Base-by-base conservation (phyloP, 53 echinoderm and acorn worm species). In the Glandiceps talaboti region DNA sequence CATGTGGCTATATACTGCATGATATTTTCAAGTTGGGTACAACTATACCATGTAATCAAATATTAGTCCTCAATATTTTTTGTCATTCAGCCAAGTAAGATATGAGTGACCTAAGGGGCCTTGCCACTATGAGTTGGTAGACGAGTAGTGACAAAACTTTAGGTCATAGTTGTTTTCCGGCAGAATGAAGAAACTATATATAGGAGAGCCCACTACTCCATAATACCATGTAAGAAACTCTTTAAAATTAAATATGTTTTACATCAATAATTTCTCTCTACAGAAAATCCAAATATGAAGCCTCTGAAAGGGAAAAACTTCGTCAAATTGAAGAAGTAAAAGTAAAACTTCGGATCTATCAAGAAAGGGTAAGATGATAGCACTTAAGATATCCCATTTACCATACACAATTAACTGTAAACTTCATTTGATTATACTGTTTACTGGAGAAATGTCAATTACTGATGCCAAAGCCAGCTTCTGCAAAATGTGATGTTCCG, bases 251-350 rank as follows among this genome's bases (percentile, higher is more conserved):
- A n/a, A n/a, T n/a, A 29, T 14, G 28, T 64, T 26, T 30, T 30
- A 30, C 28, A 29, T 27, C 45, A 76, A 78, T 72, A 25, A 32
- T 85, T 78, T 85, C 29, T 25, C 32, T 83, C 75, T 26, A 73
- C 83, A 95, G 96, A 72, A 95, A 90, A 85, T 84, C 86, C 0
- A 82, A 84, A 1, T 95, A 92, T 90, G 92, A 95, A 74, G 88
- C 90, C 12, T 88, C 86, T 79, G 88, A 84, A 1, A 79, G 92
- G 73, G 26, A 93, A 74, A 85, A 76, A 33, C 77, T 86, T 1
- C 81, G 87, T 33, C 81, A 87, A 26, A 77, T 80, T 26, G 90
- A 88, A 31, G 89, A 90, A 73, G 85, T 86, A 30, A 77, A 76
- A 73, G 75, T 81, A 0, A 90, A 79, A 30, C 75, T 90, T 1